A percentile compares a stretch with the other conserved stretches of the same genome.
These are phyloP conservation scores for Trichopria drosophilae DNA, from an alignment of 2,888 invertebrate species.

Conservation along the genomic window DNA sequence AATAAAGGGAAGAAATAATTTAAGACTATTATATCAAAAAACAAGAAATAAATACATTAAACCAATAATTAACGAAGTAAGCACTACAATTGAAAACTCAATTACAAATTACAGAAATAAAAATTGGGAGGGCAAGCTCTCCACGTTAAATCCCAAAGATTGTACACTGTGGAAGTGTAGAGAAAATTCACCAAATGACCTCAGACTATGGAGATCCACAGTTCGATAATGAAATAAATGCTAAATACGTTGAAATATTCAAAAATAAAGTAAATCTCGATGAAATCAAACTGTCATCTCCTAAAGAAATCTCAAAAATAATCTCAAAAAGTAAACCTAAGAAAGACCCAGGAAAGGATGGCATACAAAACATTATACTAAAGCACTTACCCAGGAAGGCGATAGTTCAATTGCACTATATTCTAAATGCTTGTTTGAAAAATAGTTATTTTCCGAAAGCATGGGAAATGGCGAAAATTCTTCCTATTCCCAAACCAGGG, in stretches of 20 bases:
- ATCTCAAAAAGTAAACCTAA: background rate
- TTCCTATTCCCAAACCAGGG: slow-evolving; percentile 3
- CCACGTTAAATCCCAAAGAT: background rate
- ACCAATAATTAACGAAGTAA: background rate
- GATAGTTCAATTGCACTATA: background rate
- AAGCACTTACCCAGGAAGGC: slow-evolving; percentile 1
- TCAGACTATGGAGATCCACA: background rate
- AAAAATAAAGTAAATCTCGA: background rate
- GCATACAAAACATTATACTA: slow-evolving; percentile 8
- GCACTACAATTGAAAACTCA: background rate
- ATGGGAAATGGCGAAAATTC: slow-evolving; percentile 4
- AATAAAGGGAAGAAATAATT: no score
- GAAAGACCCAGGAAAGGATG: slow-evolving; percentile 7
- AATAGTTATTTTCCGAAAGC: background rate
- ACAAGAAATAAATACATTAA: slow-evolving; percentile 1
- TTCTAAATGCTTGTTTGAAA: no score
- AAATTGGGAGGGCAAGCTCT: no score
- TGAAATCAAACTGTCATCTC: background rate
- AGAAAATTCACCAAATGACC: background rate
- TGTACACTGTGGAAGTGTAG: background rate
- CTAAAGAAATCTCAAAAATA: no score
- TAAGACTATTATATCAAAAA: background rate
- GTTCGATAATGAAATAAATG: background rate
- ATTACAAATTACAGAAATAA: background rate
- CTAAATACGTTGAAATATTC: background rate